These are phyloP conservation scores for Drosophila hydei DNA, from an alignment of 1,140 invertebrate genomes.

Conservation along the genomic window DNA sequence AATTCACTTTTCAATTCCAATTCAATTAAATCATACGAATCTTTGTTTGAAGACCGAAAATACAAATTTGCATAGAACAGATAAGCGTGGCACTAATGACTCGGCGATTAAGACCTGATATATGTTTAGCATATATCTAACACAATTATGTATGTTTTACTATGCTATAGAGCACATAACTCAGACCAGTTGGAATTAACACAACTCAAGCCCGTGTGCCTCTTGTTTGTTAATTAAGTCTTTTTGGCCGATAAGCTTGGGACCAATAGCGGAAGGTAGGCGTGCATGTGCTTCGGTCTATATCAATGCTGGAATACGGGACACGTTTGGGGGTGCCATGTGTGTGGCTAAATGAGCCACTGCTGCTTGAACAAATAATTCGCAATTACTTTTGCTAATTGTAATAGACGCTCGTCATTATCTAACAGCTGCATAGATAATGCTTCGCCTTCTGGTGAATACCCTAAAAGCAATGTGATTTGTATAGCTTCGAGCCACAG, in stretches of 20 bases:
- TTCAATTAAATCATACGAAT: no score
- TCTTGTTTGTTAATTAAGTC: constrained; percentile 44
- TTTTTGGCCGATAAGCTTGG: constrained; percentile 14
- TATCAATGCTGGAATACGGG: neutral
- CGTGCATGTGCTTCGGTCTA: neutral
- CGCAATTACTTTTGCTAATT: constrained; percentile 78
- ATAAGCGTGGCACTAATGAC: no score
- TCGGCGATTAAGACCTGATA: no score
- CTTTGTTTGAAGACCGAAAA: no score
- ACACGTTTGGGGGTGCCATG: neutral
- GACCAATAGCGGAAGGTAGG: neutral
- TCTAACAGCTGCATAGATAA: constrained; percentile 52
- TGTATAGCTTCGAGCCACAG: constrained; percentile 25
- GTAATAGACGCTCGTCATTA: constrained; percentile 64
- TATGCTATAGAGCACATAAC: neutral
- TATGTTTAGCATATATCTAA: no score
- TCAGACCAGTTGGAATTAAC: no score
- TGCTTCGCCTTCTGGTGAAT: constrained; percentile 71
- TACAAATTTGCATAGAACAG: no score
- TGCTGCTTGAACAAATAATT: constrained; percentile 54
- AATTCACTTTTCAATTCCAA: no score
- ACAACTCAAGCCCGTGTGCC: constrained; percentile 38
- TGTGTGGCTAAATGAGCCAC: neutral
- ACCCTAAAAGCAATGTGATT: constrained; percentile 68
- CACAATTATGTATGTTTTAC: neutral